A percentile compares a stretch with the other conserved stretches of the same genome.
These are phyloP conservation scores for Catharus minimus DNA, from an alignment of 2,113 vertebrate species.

Conservation along the genomic window DNA sequence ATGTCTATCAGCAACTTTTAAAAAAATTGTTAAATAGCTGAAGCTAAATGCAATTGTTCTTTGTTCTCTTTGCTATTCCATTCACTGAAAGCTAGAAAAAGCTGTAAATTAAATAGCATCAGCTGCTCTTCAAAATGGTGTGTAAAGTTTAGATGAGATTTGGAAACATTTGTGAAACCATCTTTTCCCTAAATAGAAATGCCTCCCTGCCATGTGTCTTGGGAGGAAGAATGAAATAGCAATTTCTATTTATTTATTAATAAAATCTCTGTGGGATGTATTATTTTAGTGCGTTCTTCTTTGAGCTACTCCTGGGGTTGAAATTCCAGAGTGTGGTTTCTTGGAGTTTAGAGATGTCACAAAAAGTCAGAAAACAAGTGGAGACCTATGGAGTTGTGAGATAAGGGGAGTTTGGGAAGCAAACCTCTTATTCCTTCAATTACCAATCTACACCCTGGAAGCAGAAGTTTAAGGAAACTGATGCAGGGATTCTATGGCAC, in stretches of 20 bases:
- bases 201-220: background rate
- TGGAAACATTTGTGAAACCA: background rate
- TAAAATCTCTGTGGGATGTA: background rate
- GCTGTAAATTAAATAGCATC: background rate
- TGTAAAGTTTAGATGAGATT: background rate
- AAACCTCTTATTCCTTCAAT: background rate
- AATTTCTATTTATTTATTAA: background rate
- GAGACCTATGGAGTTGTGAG: background rate
- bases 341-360: background rate
- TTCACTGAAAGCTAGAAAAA: background rate
- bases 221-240: background rate
- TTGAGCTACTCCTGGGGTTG: background rate
- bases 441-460: background rate
- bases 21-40: background rate
- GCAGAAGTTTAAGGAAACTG: background rate
- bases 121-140: background rate
- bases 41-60: background rate
- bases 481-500: background rate
- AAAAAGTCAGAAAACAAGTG: background rate
- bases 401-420: background rate
- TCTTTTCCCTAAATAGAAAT: background rate
- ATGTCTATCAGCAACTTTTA: background rate
- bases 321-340: background rate
- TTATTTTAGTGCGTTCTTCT: background rate
- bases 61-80: background rate